These are phyloP conservation scores for Holcopasites calliopsidis DNA, from an alignment of 1,140 invertebrate species.

Conservation along the genomic window DNA sequence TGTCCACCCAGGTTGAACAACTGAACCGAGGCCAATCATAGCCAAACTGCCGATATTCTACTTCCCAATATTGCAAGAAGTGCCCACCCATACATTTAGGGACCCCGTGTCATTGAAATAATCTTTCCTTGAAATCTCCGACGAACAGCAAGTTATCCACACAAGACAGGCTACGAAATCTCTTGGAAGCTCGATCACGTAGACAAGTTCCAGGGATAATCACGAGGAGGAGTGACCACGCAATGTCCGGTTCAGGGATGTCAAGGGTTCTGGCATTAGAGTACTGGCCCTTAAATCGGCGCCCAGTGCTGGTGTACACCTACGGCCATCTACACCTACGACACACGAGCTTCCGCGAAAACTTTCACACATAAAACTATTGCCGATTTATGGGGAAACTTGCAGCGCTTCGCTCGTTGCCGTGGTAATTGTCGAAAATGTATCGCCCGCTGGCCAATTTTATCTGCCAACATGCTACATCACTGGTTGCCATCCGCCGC, in stretches of 20 bases:
- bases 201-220: slow-evolving; percentile 54
- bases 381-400: slow-evolving; percentile 72
- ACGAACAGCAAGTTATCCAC: not conserved
- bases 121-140: not conserved
- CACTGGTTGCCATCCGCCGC: slow-evolving; percentile 22
- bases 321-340: slow-evolving; percentile 55
- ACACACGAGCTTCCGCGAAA: slow-evolving; percentile 59
- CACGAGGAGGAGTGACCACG: slow-evolving; percentile 37
- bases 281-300: slow-evolving; percentile 51
- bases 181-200: slow-evolving; percentile 56
- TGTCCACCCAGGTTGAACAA: too few relatives aligned
- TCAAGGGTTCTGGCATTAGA: not conserved
- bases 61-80: too few relatives aligned
- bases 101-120: not conserved
- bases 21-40: too few relatives aligned
- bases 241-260: slow-evolving; percentile 9
- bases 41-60: too few relatives aligned
- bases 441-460: slow-evolving; percentile 61
- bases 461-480: slow-evolving; percentile 33
- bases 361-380: slow-evolving; percentile 73
- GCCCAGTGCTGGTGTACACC: slow-evolving; percentile 29
- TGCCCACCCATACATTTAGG: not conserved
- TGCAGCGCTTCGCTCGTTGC: slow-evolving; percentile 57
- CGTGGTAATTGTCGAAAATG: slow-evolving; percentile 71
- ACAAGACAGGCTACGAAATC: slow-evolving; percentile 51